Evolutionary conservation across 1,140 invertebrate genomes (phyloP), one percentile per base, ranked within the genome.

Genomic region (Drosophila miranda): DNA sequence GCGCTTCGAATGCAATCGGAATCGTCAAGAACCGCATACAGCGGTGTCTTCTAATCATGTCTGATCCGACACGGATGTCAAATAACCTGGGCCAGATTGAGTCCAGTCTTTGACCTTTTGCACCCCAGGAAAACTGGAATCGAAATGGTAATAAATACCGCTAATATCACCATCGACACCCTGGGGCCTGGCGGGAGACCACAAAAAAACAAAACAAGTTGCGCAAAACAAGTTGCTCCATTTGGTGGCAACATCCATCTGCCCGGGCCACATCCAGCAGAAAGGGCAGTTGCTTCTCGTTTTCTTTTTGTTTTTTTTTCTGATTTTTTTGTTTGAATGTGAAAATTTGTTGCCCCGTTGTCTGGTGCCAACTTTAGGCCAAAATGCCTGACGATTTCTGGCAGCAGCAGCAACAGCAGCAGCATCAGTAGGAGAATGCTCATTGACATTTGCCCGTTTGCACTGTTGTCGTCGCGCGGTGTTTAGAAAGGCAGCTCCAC

Each of bases 241-340:
- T 46, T 71, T 54, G 67, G 59, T 55, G 58, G 74, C 43, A 75
- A 67, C 46, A 74, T 66, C 48, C 50, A 60, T 51, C 60, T 43
- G 30, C 7, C 30, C 13, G 21, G 14, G 58, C 59, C 8, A 9
- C 30, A 30, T 9, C 30, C 8, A 30, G 41, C 67, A 75, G 46
- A 82, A 84, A 84, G 77, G 82, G 81, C 81, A 84, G 60, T 66
- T 86, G 78, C 58, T 79, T 82, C 54, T 55, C 56, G 46, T 19
- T 61, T 54, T 30, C 50, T 13, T 58, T 19, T 19, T 19, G 19
- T 19, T 19, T 19, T 19, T n/a, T 19, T 19, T 19, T 19, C 19
- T 1, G 19, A 3, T 9, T 34, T 58, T 77, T 52, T 30, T 14
- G 7, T n/a, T 34, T 48, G 34, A 5, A 38, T 38, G 34, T 38